Conservation (phyloP, 2,113 vertebrate genomes). For the Chloroceryle aenea region DNA sequence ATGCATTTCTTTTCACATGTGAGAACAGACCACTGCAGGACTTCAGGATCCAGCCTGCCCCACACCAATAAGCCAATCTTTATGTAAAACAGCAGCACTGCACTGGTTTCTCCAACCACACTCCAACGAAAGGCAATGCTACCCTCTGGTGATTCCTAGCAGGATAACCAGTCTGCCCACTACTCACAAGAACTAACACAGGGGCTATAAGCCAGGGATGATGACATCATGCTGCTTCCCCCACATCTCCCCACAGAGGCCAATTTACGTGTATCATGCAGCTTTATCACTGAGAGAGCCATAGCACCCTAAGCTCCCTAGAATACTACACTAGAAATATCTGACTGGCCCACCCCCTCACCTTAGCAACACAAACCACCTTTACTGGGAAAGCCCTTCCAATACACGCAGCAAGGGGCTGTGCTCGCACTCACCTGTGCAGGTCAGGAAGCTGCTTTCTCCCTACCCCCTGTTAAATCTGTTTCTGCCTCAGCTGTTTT, state of each 20-base stretch:
- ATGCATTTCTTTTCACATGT: fast-evolving
- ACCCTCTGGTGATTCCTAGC: not conserved
- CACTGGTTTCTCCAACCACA: fast-evolving
- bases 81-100: not conserved
- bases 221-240: fast-evolving
- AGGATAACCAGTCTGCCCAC: not conserved
- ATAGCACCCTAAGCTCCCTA: not conserved
- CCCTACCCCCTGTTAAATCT: not conserved
- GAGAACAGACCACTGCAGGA: not conserved
- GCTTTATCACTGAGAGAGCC: fast-evolving
- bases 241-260: fast-evolving
- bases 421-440: not conserved
- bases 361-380: fast-evolving
- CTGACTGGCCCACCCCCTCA: fast-evolving
- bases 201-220: fast-evolving
- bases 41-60: not conserved
- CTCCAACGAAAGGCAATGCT: not conserved
- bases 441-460: not conserved
- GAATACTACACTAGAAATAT: fast-evolving
- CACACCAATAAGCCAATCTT: fast-evolving
- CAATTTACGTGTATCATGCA: fast-evolving
- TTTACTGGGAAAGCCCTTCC: fast-evolving
- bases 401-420: not conserved
- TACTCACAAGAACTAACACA: fast-evolving
- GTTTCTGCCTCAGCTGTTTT: not conserved